A percentile compares a stretch with the other conserved stretches of the same genome.
These are phyloP conservation scores for Stenoptilia bipunctidactyla DNA, from an alignment of 2,888 invertebrate species.

Conservation along the genomic window DNA sequence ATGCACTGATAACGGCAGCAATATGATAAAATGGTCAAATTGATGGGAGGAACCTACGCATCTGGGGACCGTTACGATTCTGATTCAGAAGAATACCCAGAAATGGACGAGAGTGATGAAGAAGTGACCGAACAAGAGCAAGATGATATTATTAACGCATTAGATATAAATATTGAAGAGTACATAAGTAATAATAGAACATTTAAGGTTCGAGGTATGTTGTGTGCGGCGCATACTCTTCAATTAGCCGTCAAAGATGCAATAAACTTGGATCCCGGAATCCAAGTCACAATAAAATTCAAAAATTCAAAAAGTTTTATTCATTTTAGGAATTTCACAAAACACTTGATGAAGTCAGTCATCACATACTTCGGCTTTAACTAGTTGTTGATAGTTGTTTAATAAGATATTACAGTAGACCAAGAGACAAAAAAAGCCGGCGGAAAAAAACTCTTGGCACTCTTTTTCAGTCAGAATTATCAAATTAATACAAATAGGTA, in stretches of 20 bases:
- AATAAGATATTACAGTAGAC: too few species aligned
- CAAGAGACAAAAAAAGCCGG: too few species aligned
- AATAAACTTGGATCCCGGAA: slow-evolving; percentile 1
- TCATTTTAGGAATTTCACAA: too few species aligned
- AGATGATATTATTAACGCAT: not conserved
- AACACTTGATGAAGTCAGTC: too few species aligned
- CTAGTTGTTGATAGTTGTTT: too few species aligned
- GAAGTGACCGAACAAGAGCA: not conserved
- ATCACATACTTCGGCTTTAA: too few species aligned
- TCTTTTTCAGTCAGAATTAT: too few species aligned
- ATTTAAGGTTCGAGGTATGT: slow-evolving; percentile 9
- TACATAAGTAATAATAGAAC: not conserved
- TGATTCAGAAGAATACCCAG: too few species aligned
- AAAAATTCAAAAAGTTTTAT: too few species aligned
- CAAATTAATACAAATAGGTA: too few species aligned
- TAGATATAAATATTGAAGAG: not conserved
- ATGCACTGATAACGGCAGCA: not conserved
- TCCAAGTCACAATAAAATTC: slow-evolving; percentile 2
- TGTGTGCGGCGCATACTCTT: slow-evolving; percentile 11
- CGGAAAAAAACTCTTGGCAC: too few species aligned
- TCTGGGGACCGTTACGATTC: not conserved
- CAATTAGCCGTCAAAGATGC: slow-evolving; percentile 11
- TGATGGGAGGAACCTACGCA: not conserved
- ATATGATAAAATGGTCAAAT: not conserved
- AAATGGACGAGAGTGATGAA: not conserved